phyloP scores from a whole-genome alignment of 1,140 invertebrate species.

The Myzus persicae region DNA sequence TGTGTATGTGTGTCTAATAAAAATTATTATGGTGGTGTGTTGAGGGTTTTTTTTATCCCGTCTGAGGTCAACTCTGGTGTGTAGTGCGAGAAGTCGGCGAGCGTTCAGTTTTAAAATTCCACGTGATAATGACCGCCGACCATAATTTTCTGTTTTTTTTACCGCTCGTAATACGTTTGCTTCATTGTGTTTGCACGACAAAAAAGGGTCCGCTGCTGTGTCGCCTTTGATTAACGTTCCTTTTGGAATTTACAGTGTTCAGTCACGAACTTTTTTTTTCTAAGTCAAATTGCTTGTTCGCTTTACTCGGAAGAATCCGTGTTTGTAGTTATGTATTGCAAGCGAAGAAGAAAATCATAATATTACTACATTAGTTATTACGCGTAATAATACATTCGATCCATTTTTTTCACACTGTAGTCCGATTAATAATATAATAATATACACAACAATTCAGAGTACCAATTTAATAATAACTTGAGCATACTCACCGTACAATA shows the following conservation, averaged over 20 bases:
- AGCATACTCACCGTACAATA: too few species aligned
- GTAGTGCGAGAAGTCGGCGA: not conserved
- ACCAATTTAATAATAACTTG: too few species aligned
- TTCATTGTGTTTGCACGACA: conserved; percentile 19
- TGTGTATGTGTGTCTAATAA: not conserved
- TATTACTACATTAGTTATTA: not conserved
- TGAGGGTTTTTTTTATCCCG: not conserved
- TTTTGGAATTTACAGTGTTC: conserved; percentile 20
- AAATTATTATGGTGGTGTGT: not conserved
- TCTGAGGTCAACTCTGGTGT: not conserved
- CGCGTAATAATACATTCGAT: not conserved
- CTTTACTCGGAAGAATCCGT: not conserved
- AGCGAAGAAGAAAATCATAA: not conserved
- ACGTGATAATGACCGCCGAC: not conserved
- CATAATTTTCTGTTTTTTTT: not conserved
- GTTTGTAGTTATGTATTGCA: not conserved
- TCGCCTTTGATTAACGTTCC: conserved; percentile 34
- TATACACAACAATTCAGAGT: too few species aligned
- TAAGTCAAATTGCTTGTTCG: not conserved
- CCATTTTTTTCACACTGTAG: too few species aligned
- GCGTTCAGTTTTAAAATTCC: conserved; percentile 22
- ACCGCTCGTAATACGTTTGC: not conserved
- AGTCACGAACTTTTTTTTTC: conserved; percentile 6
- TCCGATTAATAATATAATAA: too few species aligned
- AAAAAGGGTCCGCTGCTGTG: not conserved